A percentile compares a stretch with the other conserved stretches of the same genome.
phyloP scores from a whole-genome alignment of 2,888 invertebrate species.

The Nemotelus pantherinus region DNA sequence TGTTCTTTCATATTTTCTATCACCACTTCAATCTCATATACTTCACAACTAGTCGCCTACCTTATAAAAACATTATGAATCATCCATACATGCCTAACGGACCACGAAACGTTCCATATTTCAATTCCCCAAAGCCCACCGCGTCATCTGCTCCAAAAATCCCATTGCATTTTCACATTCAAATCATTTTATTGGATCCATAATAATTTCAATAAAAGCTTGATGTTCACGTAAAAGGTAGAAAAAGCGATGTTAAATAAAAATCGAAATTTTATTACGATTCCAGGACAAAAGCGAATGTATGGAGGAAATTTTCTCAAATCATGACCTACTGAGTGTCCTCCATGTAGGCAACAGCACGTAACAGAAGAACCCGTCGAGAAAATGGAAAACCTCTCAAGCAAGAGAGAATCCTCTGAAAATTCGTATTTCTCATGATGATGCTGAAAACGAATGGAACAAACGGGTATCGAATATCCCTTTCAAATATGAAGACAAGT shows the following conservation, averaged over 20 bases:
- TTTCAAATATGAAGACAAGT: constrained; percentile 30
- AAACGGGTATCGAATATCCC: constrained; percentile 19
- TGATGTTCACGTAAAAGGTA: constrained; percentile 22
- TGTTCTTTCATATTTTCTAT: too few species aligned
- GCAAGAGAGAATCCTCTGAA: not conserved
- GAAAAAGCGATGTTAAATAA: constrained; percentile 17
- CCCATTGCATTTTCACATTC: constrained; percentile 12
- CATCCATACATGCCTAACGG: too few species aligned
- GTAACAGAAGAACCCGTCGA: not conserved
- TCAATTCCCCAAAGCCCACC: too few species aligned
- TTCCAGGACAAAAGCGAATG: constrained; percentile 7
- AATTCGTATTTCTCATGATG: constrained; percentile 7
- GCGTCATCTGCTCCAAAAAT: too few species aligned
- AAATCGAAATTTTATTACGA: constrained; percentile 26
- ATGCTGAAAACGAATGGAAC: not conserved
- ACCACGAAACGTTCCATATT: too few species aligned
- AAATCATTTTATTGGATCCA: constrained; percentile 15
- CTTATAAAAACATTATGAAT: too few species aligned
- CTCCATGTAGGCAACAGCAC: not conserved
- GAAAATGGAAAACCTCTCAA: not conserved
- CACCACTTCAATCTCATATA: too few species aligned
- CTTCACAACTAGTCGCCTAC: too few species aligned
- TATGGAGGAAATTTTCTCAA: not conserved
- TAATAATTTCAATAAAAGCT: constrained; percentile 21
- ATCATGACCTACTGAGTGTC: constrained; percentile 13